These are phyloP conservation scores for Distichodus sexfasciatus DNA, from an alignment of 2,797 vertebrate genomes.

Conservation along the genomic window DNA sequence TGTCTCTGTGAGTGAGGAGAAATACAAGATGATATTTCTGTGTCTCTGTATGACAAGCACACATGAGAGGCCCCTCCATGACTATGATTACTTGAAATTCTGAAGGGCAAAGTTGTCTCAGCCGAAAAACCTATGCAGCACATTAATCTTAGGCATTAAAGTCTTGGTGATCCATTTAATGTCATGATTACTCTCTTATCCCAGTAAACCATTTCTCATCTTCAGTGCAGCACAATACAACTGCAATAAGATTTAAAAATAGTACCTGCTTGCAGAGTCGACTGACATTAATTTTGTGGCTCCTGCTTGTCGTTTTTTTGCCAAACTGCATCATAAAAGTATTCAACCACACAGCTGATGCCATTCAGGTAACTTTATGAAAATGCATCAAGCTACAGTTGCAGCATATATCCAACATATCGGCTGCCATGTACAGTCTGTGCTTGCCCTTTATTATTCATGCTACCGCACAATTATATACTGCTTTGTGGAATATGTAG, in stretches of 20 bases:
- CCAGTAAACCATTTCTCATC: neutral
- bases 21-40: too few species aligned
- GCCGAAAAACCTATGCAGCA: neutral
- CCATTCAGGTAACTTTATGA: too few species aligned
- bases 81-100: neutral
- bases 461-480: too few species aligned
- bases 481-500: too few species aligned
- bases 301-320: too few species aligned
- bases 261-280: neutral
- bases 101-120: neutral
- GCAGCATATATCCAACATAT: too few species aligned
- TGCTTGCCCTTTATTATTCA: too few species aligned
- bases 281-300: neutral
- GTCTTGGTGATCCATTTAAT: slow-evolving; percentile 7
- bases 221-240: neutral
- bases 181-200: neutral
- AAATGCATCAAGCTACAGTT: too few species aligned
- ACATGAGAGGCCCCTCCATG: neutral
- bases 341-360: too few species aligned
- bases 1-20: neutral
- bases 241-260: neutral
- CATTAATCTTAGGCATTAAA: neutral
- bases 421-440: too few species aligned
- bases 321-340: too few species aligned
- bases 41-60: neutral